phyloP scores from a whole-genome alignment of 37 sponge, comb jelly and placozoan genomes.

The Geodia barretti region DNA sequence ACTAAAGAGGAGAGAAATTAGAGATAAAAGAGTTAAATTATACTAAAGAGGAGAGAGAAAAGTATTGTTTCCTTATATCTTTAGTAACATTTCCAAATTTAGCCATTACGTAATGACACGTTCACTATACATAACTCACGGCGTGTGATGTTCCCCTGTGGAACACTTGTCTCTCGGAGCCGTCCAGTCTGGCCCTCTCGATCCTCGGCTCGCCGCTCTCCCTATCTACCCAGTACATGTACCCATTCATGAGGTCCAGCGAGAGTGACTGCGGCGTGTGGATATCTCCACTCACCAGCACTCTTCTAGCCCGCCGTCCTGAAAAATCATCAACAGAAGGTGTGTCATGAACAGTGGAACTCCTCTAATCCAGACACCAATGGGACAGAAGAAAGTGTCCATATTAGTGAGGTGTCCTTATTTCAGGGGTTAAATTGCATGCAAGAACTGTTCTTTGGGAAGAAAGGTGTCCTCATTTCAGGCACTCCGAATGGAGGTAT shows the following conservation, averaged over 20 bases:
- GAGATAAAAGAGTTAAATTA: no score
- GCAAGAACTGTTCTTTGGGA: no score
- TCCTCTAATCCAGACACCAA: no score
- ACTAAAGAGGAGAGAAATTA: no score
- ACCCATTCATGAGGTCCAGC: conserved; percentile 26
- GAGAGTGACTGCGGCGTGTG: conserved; percentile 43
- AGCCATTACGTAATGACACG: no score
- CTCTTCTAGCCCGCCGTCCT: background rate
- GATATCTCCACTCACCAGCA: conserved; percentile 33
- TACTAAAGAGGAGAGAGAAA: background rate
- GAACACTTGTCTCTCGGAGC: background rate
- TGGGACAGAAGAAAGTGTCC: no score
- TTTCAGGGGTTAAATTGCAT: no score
- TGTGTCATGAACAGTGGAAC: no score
- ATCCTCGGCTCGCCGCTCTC: conserved; percentile 5
- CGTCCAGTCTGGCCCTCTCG: conserved; percentile 34
- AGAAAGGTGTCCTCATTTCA: no score
- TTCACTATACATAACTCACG: background rate
- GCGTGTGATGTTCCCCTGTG: background rate
- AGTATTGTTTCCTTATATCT: no score
- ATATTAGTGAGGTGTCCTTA: no score
- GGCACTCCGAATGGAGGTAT: conserved; percentile 4
- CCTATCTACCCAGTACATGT: conserved; percentile 32
- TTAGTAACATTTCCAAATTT: no score
- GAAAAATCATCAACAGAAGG: background rate